Evolutionary conservation across 1,140 invertebrate genomes (phyloP).

Genomic region (Drosophila gunungcola): DNA sequence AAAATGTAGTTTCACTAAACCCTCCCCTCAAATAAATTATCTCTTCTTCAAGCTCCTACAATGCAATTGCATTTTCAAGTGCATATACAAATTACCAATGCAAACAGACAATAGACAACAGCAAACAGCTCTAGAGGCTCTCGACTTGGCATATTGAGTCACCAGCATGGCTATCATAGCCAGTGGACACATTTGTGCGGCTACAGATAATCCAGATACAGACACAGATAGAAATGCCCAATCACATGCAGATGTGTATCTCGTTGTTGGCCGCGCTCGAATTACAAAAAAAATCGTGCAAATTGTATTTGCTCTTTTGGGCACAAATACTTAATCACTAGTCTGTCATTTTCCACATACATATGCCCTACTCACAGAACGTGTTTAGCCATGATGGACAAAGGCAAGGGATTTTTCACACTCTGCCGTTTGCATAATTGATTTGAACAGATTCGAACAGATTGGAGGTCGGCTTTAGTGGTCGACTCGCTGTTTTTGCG

Average conservation of each 20-base stretch:
- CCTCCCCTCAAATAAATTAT: neutral
- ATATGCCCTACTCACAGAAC: constrained; percentile 50
- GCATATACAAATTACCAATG: constrained; percentile 80
- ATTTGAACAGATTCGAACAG: constrained; percentile 37
- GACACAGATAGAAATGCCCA: constrained; percentile 38
- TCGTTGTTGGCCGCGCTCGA: constrained; percentile 37
- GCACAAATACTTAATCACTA: constrained; percentile 60
- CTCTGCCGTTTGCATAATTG: constrained; percentile 77
- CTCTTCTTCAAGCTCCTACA: constrained; percentile 6
- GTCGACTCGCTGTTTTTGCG: neutral
- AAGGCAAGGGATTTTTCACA: constrained; percentile 71
- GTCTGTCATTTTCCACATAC: constrained; percentile 53
- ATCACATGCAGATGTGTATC: constrained; percentile 50
- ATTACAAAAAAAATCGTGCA: constrained; percentile 75
- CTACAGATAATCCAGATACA: constrained; percentile 41
- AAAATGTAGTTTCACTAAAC: neutral
- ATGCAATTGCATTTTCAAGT: constrained; percentile 66
- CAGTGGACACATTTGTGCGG: constrained; percentile 60
- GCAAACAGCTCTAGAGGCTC: constrained; percentile 39
- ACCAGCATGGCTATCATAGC: constrained; percentile 66
- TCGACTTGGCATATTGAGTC: constrained; percentile 75
- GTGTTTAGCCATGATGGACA: constrained; percentile 65
- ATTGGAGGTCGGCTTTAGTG: constrained; percentile 29
- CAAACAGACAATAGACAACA: constrained; percentile 50
- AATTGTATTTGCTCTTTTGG: constrained; percentile 75